These are phyloP conservation scores for Spodoptera picta DNA, from an alignment of 2,888 invertebrate genomes.

Conservation along the genomic window DNA sequence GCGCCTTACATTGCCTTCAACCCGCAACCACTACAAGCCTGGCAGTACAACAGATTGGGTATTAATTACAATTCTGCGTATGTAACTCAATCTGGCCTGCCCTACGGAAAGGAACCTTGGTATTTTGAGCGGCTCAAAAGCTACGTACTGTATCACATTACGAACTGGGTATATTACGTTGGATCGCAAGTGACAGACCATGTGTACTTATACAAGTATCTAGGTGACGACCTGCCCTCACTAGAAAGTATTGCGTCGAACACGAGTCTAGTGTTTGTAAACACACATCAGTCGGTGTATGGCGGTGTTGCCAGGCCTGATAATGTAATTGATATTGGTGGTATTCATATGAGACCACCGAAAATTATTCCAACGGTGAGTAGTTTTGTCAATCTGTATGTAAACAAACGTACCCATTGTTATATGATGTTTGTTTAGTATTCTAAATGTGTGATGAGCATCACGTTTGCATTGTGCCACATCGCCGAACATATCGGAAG, in stretches of 20 bases:
- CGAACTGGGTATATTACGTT: conserved; percentile 84
- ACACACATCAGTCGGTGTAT: conserved; percentile 90
- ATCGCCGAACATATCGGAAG: conserved; percentile 9
- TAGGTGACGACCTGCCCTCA: conserved; percentile 87
- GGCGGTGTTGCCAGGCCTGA: conserved; percentile 89
- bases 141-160: conserved; percentile 78
- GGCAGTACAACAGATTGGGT: conserved; percentile 85
- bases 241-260: conserved; percentile 88
- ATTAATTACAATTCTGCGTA: conserved; percentile 87
- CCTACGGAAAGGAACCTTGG: conserved; percentile 84
- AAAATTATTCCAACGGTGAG: conserved; percentile 86
- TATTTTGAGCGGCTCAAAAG: conserved; percentile 82
- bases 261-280: conserved; percentile 89
- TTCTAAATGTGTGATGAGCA: conserved; percentile 22
- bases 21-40: conserved; percentile 87
- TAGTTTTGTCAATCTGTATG: conserved; percentile 39
- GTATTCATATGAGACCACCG: conserved; percentile 88
- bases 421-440: conserved; percentile 11
- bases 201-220: conserved; percentile 80
- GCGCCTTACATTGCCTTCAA: conserved; percentile 90
- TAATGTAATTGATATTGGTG: conserved; percentile 90
- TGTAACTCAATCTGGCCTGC: conserved; percentile 78
- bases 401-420: conserved; percentile 11
- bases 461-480: conserved; percentile 12
- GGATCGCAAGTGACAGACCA: conserved; percentile 83